Evolutionary conservation across 2,888 invertebrate species (phyloP).

Genomic region (Bellardia bayeri): DNA sequence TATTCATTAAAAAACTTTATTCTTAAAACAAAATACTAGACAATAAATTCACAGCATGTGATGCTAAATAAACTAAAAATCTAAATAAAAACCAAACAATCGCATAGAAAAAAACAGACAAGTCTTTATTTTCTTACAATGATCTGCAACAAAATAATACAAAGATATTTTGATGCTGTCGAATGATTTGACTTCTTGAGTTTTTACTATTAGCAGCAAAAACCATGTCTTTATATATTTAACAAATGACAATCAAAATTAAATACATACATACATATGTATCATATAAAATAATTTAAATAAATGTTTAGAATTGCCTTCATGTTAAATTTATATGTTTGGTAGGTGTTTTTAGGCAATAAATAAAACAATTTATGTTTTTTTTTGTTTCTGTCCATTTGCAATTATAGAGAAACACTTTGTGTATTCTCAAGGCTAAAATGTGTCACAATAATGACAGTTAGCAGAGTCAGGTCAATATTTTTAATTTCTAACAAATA

Average conservation of each 20-base stretch:
- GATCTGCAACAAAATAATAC: constrained; percentile 21
- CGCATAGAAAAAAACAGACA: not conserved
- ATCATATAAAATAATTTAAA: not conserved
- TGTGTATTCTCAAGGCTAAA: not conserved
- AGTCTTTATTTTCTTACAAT: constrained; percentile 6
- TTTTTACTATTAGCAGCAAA: not conserved
- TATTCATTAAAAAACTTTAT: constrained; percentile 12
- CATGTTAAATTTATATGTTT: not conserved
- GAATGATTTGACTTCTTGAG: not conserved
- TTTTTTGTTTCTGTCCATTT: not conserved
- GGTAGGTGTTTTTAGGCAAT: not conserved
- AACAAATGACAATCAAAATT: not conserved
- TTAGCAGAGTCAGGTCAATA: not conserved
- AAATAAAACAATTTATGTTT: too few relatives aligned
- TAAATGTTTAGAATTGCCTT: not conserved
- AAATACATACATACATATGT: not conserved
- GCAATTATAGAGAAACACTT: not conserved
- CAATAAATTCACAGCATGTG: constrained; percentile 39
- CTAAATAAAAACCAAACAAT: not conserved
- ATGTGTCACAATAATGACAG: not conserved
- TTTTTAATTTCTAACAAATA: too few relatives aligned
- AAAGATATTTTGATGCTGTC: not conserved
- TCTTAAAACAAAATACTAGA: constrained; percentile 5
- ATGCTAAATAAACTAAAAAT: constrained; percentile 20
- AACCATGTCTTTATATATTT: not conserved